phyloP scores from a whole-genome alignment of 53 echinoderm and acorn worm genomes.

The Mesocentrotus franciscanus region DNA sequence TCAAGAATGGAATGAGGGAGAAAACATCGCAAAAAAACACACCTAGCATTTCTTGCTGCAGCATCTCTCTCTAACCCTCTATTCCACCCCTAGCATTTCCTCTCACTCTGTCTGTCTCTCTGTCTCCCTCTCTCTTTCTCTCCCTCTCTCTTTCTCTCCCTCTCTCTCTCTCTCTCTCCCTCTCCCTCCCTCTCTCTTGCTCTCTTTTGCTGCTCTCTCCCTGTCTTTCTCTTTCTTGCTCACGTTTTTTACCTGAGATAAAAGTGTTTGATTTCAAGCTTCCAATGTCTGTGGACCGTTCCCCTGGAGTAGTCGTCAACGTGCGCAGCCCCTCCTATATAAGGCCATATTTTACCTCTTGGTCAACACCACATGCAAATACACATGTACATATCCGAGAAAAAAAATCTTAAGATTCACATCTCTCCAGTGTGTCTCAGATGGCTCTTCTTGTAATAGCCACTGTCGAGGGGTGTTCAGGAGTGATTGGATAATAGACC shows the following conservation, averaged over 20 bases:
- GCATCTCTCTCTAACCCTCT: neutral
- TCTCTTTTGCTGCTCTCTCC: neutral
- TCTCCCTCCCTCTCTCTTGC: neutral
- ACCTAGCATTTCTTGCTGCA: neutral
- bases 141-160: neutral
- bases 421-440: neutral
- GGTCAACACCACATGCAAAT: constrained; percentile 48
- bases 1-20: neutral
- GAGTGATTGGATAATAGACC: neutral
- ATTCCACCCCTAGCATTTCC: neutral
- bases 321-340: neutral
- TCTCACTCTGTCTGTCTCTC: neutral
- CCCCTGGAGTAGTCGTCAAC: neutral
- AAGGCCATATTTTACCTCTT: constrained; percentile 2
- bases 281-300: neutral
- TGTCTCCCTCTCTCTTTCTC: neutral
- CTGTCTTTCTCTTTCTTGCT: neutral
- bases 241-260: neutral
- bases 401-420: constrained; percentile 3
- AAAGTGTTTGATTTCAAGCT: constrained; percentile 61
- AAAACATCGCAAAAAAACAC: neutral
- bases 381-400: constrained; percentile 9
- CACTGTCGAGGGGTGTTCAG: neutral
- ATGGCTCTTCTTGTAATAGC: neutral
- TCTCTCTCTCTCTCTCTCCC: neutral